These are phyloP conservation scores for Danaus melanippus DNA, from an alignment of 1,140 invertebrate species.

Conservation along the genomic window DNA sequence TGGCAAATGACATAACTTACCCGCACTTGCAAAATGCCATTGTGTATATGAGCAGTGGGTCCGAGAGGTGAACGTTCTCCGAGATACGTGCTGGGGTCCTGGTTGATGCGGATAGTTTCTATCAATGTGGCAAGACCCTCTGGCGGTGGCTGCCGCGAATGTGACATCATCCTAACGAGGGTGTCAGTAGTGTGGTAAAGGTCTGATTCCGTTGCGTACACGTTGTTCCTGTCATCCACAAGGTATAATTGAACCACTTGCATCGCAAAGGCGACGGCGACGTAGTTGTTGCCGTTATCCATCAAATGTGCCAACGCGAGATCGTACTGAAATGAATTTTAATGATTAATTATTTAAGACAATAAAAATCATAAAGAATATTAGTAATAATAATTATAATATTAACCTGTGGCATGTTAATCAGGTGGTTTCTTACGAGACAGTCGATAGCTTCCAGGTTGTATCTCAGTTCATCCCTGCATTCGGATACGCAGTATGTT, in stretches of 20 bases:
- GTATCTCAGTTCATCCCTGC: constrained; percentile 89
- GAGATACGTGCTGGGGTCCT: constrained; percentile 77
- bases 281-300: constrained; percentile 88
- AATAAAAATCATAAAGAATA: constrained; percentile 5
- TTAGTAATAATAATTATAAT: not conserved
- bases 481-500: constrained; percentile 86
- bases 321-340: constrained; percentile 81
- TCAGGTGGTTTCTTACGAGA: constrained; percentile 81
- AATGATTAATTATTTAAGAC: not conserved
- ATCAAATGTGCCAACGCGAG: constrained; percentile 87
- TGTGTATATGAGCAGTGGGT: constrained; percentile 92
- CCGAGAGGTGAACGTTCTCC: constrained; percentile 80
- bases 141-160: constrained; percentile 81
- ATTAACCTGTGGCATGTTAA: constrained; percentile 73
- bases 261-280: constrained; percentile 91
- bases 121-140: constrained; percentile 85
- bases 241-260: constrained; percentile 91
- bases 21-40: constrained; percentile 87
- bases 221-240: constrained; percentile 87
- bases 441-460: constrained; percentile 94
- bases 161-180: constrained; percentile 80
- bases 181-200: constrained; percentile 89
- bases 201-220: constrained; percentile 86
- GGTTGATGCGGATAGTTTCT: constrained; percentile 81
- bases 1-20: constrained; percentile 56